These are phyloP conservation scores for Heliornis fulica DNA, from an alignment of 2,113 vertebrate species.

Conservation along the genomic window DNA sequence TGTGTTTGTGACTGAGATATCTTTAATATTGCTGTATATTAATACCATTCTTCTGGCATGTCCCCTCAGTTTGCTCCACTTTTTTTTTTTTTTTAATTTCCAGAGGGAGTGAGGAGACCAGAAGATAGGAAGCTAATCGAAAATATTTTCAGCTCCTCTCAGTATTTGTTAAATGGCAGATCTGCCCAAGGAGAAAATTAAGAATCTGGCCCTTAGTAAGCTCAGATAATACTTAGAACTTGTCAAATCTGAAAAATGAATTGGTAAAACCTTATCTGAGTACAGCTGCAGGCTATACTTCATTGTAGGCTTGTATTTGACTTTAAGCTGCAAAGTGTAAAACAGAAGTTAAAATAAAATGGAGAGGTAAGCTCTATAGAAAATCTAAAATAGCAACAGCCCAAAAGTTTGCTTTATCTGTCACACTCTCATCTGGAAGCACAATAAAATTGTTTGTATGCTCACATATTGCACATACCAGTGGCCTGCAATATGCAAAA, in stretches of 20 bases:
- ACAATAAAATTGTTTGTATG: not conserved
- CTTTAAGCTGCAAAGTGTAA: not conserved
- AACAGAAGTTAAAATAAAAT: not conserved
- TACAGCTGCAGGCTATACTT: not conserved
- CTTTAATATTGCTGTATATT: too few species aligned
- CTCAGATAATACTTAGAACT: not conserved
- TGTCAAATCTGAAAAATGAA: not conserved
- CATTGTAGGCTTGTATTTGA: not conserved
- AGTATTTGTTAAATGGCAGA: not conserved
- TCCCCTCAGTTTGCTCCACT: not conserved
- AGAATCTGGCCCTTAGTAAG: not conserved
- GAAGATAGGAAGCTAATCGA: not conserved
- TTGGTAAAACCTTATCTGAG: not conserved
- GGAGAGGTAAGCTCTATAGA: not conserved
- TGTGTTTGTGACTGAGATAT: too few species aligned
- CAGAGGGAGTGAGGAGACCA: not conserved
- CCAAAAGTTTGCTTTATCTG: not conserved
- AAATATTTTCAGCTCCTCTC: not conserved
- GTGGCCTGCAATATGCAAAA: not conserved
- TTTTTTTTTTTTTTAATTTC: not conserved
- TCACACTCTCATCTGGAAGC: not conserved
- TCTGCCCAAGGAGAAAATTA: not conserved
- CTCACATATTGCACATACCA: accelerated
- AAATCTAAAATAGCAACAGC: not conserved
- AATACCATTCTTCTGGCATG: not conserved